Conservation (phyloP, 2,113 vertebrate species). For the Elgaria multicarinata region DNA sequence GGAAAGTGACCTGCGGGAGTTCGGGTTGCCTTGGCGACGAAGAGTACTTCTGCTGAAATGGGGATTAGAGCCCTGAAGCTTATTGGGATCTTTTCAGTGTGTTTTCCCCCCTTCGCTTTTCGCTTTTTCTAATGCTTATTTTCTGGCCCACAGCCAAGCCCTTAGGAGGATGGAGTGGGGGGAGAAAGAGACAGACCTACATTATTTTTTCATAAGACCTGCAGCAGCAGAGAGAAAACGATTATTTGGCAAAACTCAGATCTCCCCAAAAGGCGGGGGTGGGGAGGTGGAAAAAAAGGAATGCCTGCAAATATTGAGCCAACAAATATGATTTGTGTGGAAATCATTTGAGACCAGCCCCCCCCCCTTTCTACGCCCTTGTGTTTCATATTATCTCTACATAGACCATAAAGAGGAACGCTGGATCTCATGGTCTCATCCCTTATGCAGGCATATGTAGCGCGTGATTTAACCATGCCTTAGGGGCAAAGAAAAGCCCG, state of each 20-base stretch:
- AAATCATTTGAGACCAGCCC: not conserved
- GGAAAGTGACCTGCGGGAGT: not conserved
- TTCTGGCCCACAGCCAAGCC: not conserved
- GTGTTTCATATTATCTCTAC: not conserved
- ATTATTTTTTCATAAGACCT: not conserved
- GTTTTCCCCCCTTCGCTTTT: not conserved
- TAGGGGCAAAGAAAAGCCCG: not conserved
- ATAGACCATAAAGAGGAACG: not conserved
- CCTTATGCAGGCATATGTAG: not conserved
- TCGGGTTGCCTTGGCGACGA: constrained; percentile 1
- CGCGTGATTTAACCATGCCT: not conserved
- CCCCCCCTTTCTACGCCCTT: not conserved
- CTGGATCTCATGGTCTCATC: not conserved
- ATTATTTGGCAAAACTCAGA: not conserved
- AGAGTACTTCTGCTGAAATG: rapidly evolving
- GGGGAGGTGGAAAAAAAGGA: not conserved
- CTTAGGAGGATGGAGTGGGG: not conserved
- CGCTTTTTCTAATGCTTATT: not conserved
- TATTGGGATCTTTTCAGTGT: not conserved
- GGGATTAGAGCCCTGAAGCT: no score
- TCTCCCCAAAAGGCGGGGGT: no score
- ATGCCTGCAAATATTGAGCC: no score
- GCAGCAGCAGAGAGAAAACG: not conserved
- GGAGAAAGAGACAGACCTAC: not conserved
- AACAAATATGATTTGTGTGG: not conserved